A percentile compares a stretch with the other conserved stretches of the same genome.
phyloP scores from a whole-genome alignment of 23 tunicate genomes.

The Pegea sp. region DNA sequence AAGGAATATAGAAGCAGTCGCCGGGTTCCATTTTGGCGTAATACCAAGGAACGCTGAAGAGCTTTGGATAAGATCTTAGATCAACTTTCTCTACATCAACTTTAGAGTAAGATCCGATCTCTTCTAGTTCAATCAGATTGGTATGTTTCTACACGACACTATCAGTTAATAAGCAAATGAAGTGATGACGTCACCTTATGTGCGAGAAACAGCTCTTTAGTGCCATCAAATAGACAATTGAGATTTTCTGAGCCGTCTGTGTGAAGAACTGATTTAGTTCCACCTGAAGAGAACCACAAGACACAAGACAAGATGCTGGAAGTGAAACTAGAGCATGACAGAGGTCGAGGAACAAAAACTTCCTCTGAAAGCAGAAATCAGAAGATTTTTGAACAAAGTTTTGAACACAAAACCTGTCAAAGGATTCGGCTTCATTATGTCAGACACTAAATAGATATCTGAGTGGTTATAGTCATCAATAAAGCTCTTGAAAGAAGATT shows the following conservation, averaged over 20 bases:
- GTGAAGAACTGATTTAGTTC: conserved; percentile 50
- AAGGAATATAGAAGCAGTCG: conserved; percentile 55
- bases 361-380: conserved; percentile 12
- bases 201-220: conserved; percentile 14
- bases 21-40: conserved; percentile 38
- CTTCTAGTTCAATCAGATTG: conserved; percentile 9
- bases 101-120: conserved; percentile 10
- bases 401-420: conserved; percentile 9
- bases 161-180: too few species aligned
- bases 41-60: conserved; percentile 22
- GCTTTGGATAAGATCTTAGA: conserved; percentile 15
- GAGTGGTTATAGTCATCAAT: too few species aligned
- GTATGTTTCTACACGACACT: too few species aligned
- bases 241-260: conserved; percentile 27
- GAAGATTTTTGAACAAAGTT: neutral
- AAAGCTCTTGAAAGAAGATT: too few species aligned
- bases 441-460: too few species aligned
- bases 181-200: conserved; percentile 17
- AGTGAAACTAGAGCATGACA: conserved; percentile 34
- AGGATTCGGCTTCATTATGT: conserved; percentile 7
- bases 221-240: conserved; percentile 28
- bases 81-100: conserved; percentile 49
- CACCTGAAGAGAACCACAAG: conserved; percentile 55
- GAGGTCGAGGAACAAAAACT: conserved; percentile 19
- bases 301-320: conserved; percentile 8